Percentiles rank a stretch among this genome's conserved stretches.
Evolutionary conservation across 1,140 invertebrate species (phyloP).

Genomic region (Tetragonula clypearis): DNA sequence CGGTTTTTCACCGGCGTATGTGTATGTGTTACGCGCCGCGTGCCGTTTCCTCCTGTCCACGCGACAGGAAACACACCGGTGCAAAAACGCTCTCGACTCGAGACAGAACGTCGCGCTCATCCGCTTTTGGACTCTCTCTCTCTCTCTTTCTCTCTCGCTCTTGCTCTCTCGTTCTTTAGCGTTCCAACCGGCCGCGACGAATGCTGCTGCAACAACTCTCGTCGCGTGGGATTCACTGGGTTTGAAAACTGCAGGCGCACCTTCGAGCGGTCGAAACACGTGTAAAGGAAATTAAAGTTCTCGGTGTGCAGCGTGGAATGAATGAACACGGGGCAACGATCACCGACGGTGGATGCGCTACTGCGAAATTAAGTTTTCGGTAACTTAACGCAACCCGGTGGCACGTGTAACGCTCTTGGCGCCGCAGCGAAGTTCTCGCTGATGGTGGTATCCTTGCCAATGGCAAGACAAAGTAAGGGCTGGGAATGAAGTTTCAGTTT

Average conservation of each 20-base stretch:
- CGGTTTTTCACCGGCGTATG: constrained; percentile 65
- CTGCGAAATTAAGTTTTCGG: not conserved
- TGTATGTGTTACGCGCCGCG: constrained; percentile 24
- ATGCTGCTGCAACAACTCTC: constrained; percentile 36
- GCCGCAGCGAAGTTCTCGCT: not conserved
- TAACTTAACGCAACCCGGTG: not conserved
- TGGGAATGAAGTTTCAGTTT: not conserved
- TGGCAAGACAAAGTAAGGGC: not conserved
- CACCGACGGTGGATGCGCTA: not conserved
- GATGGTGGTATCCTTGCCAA: not conserved
- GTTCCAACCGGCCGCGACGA: constrained; percentile 7
- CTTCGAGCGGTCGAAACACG: not conserved
- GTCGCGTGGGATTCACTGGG: not conserved
- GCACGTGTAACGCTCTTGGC: not conserved
- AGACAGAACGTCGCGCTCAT: not conserved
- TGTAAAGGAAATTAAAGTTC: not conserved
- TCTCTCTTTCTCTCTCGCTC: too few relatives aligned
- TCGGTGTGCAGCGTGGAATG: not conserved
- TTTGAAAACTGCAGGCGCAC: not conserved
- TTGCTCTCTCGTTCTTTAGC: not conserved
- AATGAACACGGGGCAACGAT: not conserved
- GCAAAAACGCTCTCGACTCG: constrained; percentile 33
- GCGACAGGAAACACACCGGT: constrained; percentile 34
- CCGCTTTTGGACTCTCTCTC: not conserved
- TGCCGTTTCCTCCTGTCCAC: constrained; percentile 43